These are phyloP conservation scores for Smutsia gigantea DNA, from an alignment of 2,797 vertebrate species.

Conservation along the genomic window DNA sequence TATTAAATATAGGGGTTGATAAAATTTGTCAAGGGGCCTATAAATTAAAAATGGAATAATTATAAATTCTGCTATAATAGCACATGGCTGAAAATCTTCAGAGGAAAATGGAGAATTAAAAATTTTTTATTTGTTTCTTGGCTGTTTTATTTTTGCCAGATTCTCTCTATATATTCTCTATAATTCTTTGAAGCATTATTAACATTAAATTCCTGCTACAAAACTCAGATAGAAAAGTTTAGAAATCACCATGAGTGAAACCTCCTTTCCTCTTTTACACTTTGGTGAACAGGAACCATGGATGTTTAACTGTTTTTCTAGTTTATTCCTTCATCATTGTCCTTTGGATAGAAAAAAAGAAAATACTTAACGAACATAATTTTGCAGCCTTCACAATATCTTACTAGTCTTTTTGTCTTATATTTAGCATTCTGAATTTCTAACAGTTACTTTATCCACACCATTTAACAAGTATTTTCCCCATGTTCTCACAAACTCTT, in stretches of 20 bases:
- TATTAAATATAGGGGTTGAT: constrained; percentile 43
- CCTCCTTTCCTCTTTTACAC: neutral
- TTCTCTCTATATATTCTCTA: neutral
- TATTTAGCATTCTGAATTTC: constrained; percentile 28
- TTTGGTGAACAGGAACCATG: neutral
- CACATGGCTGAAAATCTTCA: constrained; percentile 49
- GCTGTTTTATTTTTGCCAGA: constrained; percentile 7
- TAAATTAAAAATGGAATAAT: constrained; percentile 53
- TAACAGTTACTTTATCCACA: neutral
- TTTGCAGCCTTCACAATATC: constrained; percentile 1
- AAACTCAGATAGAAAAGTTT: constrained; percentile 43
- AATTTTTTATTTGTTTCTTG: neutral
- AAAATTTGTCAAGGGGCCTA: constrained; percentile 41
- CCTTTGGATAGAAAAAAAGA: constrained; percentile 14
- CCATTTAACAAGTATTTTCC: neutral
- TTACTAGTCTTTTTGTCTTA: neutral
- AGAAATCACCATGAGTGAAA: neutral
- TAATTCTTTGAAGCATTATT: neutral
- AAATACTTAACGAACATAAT: constrained; percentile 29
- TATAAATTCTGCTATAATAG: constrained; percentile 9
- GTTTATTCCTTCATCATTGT: constrained; percentile 19
- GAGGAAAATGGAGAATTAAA: constrained; percentile 44
- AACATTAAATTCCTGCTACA: constrained; percentile 17
- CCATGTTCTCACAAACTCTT: neutral
- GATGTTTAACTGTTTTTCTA: neutral